Conservation (phyloP, 2,888 invertebrate genomes). For the Apomyelois bistriatella region DNA sequence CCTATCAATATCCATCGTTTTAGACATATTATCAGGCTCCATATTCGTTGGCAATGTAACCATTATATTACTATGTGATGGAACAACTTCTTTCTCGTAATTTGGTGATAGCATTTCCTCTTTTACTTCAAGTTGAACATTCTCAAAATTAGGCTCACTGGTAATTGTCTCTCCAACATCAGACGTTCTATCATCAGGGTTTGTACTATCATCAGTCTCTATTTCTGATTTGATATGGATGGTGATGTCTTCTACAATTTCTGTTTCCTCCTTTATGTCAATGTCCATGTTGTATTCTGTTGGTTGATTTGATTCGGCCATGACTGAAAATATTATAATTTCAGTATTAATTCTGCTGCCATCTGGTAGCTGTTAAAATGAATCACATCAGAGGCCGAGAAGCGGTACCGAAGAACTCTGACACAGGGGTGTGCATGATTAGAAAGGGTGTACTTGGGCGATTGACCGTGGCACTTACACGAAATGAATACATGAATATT, state of each 20-base stretch:
- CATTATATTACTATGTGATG: constrained; percentile 9
- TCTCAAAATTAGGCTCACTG: constrained; percentile 33
- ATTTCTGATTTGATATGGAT: constrained; percentile 34
- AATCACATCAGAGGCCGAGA: no score
- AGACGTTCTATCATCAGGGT: constrained; percentile 19
- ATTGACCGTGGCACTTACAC: no score
- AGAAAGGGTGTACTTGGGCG: no score
- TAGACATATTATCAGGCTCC: background rate
- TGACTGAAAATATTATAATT: background rate
- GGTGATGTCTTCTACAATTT: constrained; percentile 9
- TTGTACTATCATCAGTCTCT: constrained; percentile 28
- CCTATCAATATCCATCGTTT: background rate
- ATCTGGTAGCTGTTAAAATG: no score
- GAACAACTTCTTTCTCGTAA: constrained; percentile 13
- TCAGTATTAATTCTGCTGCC: background rate
- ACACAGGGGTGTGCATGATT: no score
- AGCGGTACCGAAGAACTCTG: no score
- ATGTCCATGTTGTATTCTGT: constrained; percentile 12
- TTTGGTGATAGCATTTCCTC: constrained; percentile 26
- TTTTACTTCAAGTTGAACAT: constrained; percentile 42
- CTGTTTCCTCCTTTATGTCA: constrained; percentile 14
- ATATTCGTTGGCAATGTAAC: constrained; percentile 4
- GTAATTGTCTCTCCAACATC: constrained; percentile 12
- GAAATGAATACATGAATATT: no score
- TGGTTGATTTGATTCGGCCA: background rate